phyloP scores from a whole-genome alignment of 2,797 vertebrate genomes.

The Lepidocolaptes lacrymiger region DNA sequence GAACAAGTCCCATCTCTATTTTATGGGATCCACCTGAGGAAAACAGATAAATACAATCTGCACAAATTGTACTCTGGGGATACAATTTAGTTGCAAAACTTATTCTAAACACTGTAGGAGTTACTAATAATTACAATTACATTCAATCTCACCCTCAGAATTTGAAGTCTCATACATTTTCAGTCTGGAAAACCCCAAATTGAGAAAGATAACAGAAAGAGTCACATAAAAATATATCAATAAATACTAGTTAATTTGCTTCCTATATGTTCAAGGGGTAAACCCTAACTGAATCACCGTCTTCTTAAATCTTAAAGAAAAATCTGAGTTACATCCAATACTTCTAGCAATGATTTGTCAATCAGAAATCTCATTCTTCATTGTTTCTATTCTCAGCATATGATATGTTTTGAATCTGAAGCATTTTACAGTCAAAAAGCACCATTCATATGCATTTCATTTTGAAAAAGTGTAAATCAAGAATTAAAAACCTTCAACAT shows the following conservation, averaged over 20 bases:
- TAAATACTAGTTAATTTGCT: background rate
- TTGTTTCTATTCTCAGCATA: background rate
- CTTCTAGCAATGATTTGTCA: background rate
- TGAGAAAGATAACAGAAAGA: background rate
- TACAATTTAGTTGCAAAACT: background rate
- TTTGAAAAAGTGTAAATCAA: background rate
- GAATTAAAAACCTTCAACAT: conserved; percentile 33
- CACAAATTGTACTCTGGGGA: background rate
- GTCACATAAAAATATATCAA: background rate
- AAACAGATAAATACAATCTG: background rate
- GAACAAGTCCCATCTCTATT: background rate
- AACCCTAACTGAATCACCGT: background rate
- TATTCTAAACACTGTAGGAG: background rate
- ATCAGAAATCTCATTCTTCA: background rate
- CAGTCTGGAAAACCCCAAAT: background rate
- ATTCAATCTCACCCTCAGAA: background rate
- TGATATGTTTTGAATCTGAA: background rate
- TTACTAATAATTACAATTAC: background rate
- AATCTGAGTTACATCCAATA: background rate
- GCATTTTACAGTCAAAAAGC: background rate
- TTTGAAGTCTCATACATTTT: background rate
- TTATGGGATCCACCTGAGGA: background rate
- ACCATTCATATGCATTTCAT: background rate
- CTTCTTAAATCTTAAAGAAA: background rate
- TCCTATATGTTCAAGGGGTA: background rate